Percentiles rank a stretch among this genome's conserved stretches.
Evolutionary conservation across 1,140 invertebrate genomes (phyloP).

Genomic region (Tachypleus tridentatus): DNA sequence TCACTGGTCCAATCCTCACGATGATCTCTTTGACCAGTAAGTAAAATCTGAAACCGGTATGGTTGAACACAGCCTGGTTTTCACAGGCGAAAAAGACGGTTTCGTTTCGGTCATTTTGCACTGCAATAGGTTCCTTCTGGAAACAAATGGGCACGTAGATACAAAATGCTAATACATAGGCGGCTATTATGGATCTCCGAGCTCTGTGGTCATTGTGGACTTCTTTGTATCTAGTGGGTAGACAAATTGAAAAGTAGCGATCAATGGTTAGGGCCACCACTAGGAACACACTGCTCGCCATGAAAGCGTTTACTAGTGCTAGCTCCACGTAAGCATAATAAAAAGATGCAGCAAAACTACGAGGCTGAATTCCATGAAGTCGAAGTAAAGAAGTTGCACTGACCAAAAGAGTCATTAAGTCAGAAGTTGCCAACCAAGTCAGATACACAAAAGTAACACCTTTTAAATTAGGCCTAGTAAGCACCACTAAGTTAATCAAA

Average conservation of each 20-base stretch:
- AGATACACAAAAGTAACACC: constrained; percentile 61
- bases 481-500: constrained; percentile 54
- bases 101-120: not conserved
- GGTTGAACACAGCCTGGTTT: constrained; percentile 22
- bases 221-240: constrained; percentile 31
- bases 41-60: constrained; percentile 25
- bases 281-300: constrained; percentile 39
- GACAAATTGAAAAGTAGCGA: constrained; percentile 34
- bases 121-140: constrained; percentile 22
- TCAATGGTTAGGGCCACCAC: constrained; percentile 36
- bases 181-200: constrained; percentile 27
- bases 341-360: constrained; percentile 44
- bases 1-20: constrained; percentile 42
- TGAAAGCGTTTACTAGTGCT: constrained; percentile 55
- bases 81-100: constrained; percentile 17
- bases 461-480: constrained; percentile 56
- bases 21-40: constrained; percentile 25
- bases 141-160: constrained; percentile 31
- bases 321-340: constrained; percentile 59
- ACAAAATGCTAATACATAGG: constrained; percentile 29
- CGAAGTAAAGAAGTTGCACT: constrained; percentile 51
- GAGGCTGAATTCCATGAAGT: constrained; percentile 48
- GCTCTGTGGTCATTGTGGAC: constrained; percentile 32
- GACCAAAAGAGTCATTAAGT: constrained; percentile 50
- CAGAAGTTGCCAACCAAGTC: constrained; percentile 53